phyloP scores from a whole-genome alignment of 2,113 vertebrate species.

The Oenanthe melanoleuca region DNA sequence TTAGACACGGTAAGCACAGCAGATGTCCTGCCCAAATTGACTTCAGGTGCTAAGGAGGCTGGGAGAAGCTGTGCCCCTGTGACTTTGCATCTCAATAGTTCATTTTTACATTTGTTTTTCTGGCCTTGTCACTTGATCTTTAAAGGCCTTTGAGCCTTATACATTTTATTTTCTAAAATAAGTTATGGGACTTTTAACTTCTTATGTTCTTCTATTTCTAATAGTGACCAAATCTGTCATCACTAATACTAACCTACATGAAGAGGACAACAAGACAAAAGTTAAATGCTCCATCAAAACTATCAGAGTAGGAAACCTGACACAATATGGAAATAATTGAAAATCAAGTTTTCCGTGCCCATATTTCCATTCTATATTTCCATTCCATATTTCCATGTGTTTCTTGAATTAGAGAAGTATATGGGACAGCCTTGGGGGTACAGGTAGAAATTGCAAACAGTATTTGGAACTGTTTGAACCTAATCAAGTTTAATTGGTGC shows the following conservation, averaged over 20 bases:
- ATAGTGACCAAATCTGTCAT: background rate
- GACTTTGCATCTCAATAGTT: background rate
- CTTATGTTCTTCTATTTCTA: background rate
- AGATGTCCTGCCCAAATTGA: constrained; percentile 40
- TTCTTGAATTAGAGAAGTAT: background rate
- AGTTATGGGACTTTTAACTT: background rate
- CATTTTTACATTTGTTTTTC: constrained; percentile 2
- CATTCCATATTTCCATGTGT: background rate
- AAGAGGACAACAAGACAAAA: constrained; percentile 1
- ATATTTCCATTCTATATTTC: background rate
- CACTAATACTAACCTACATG: constrained; percentile 7
- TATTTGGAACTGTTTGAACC: background rate
- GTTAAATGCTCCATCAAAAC: background rate
- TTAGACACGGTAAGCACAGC: constrained; percentile 82
- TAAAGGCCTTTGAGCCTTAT: background rate
- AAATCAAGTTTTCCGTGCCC: background rate
- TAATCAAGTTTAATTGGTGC: background rate
- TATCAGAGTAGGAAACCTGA: background rate
- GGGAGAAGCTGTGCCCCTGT: background rate
- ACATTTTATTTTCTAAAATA: background rate
- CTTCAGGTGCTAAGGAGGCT: background rate
- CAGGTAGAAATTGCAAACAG: constrained; percentile 12
- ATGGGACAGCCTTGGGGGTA: constrained; percentile 3
- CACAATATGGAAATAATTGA: background rate
- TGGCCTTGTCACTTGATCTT: background rate